Evolutionary conservation across 1,140 invertebrate species (phyloP), one percentile per base, ranked within the genome.

Genomic region (Cydia strobilella): DNA sequence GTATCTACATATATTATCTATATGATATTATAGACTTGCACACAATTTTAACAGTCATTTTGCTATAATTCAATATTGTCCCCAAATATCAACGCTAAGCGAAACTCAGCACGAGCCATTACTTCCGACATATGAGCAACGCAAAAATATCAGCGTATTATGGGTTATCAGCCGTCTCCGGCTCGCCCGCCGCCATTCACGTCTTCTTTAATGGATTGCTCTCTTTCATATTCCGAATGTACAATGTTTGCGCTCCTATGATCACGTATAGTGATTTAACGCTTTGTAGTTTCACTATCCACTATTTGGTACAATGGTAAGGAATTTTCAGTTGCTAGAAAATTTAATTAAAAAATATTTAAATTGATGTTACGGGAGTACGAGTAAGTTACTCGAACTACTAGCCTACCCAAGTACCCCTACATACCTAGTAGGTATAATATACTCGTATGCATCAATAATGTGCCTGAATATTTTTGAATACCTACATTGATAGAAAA

Each of bases 61-160:
- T 7, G 5, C 6, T 59, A 23, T 20, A 23, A 23, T 9, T 23
- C 54, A 20, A 10, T 18, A 20, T 23, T 59, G 54, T 23, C 18
- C 54, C 54, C 65, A 31, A 31, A 18, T 69, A 69, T 69, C 65
- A 69, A 69, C 31, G n/a, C 31, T 69, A 69, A 35, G 27, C 65
- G 7, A 69, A 69, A 63, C 62, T 20, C 65, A 48, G 82, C 80
- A 89, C 89, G 82, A 89, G 82, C 90, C 89, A 91, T 93, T 93
- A 93, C 90, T 91, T 90, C 89, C 90, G 86, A 93, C 90, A 89
- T 93, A 93, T 93, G 90, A 93, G 89, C 87, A 91, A 88, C 87
- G 89, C 87, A 93, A 90, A 92, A 93, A 93, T 93, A 93, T 93
- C 90, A 88, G 86, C 86, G 90, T 88, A 93, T 93, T 93, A 93